Evolutionary conservation across 2,888 invertebrate species (phyloP), one percentile per base, ranked within the genome.

Genomic region (Euclidia mi): DNA sequence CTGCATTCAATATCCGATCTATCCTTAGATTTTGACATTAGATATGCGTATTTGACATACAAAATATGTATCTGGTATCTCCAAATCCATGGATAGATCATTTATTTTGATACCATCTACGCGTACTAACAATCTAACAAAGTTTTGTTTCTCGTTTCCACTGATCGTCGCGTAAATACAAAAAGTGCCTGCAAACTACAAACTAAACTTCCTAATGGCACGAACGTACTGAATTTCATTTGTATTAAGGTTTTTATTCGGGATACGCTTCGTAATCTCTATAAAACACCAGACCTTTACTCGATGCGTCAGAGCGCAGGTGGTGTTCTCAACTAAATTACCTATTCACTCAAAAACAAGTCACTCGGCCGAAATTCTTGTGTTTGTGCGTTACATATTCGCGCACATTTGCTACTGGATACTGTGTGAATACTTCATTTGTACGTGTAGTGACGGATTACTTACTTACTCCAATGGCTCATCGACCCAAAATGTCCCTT

Each of bases 331-430:
- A 64, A 55, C 60, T 63, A 78, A 71, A 79, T 79, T 72, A 78
- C 71, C 69, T 71, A 75, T 77, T 76, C 62, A 63, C 72, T 77
- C 72, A 71, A 75, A 72, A 76, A 74, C 61, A 74, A 71, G 67
- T 72, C 56, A 69, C 65, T 65, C 49, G 46, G 47, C 56, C 47
- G 42, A 67, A 65, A 65, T 66, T 59, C 63, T 59, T 25, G 20
- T 43, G 51, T 59, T 64, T 62, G 44, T 56, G 53, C 59, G 44
- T 53, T 32, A 42, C 42, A 48, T 48, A 31, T 44, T 35, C 17
- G 25, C 11, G 28, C 1, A 14, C 2, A 20, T 28, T 14, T 14
- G 7, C 7, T 12, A 34, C 9, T 25, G 2, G 10, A 7, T 17
- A 25, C 14, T 7, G 2, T 25, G 20, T 1, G 7, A 25, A 25